Percentiles rank a stretch among this genome's conserved stretches.
Evolutionary conservation across 1,140 invertebrate genomes (phyloP).

Genomic region (Thrips palmi): DNA sequence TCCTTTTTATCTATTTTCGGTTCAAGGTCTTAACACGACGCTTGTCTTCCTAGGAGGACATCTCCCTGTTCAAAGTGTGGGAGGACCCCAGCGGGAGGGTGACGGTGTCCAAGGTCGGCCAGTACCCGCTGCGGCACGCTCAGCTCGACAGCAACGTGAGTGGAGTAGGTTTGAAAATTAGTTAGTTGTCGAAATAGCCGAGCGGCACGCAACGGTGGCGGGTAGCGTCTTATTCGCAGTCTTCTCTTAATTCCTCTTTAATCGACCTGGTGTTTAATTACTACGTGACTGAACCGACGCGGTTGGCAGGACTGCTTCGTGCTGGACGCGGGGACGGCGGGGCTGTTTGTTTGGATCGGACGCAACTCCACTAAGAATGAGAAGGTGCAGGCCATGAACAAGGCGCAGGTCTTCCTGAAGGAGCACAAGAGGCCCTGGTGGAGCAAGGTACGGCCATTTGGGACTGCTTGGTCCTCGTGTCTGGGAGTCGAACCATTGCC

Average conservation of each 20-base stretch:
- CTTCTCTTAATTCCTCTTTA: too few species aligned
- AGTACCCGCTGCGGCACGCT: constrained; percentile 45
- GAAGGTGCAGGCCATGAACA: constrained; percentile 33
- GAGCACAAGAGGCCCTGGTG: constrained; percentile 31
- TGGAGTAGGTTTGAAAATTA: constrained; percentile 10
- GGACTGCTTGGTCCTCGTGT: neutral
- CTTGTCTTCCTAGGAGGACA: too few species aligned
- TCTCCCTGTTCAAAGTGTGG: too few species aligned
- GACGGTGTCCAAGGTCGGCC: constrained; percentile 36
- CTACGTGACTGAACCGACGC: too few species aligned
- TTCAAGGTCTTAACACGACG: too few species aligned
- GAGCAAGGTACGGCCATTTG: too few species aligned
- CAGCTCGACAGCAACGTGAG: constrained; percentile 44
- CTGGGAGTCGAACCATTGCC: too few species aligned
- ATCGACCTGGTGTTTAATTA: too few species aligned
- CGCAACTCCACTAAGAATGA: constrained; percentile 30
- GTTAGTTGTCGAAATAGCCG: constrained; percentile 28
- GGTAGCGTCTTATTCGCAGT: too few species aligned
- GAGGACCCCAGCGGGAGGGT: constrained; percentile 43
- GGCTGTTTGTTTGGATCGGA: constrained; percentile 40
- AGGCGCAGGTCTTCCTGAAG: constrained; percentile 35
- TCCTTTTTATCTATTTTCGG: too few species aligned
- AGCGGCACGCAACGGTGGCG: constrained; percentile 29
- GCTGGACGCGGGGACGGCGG: constrained; percentile 31
- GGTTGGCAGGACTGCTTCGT: constrained; percentile 39